phyloP scores from a whole-genome alignment of 2,113 vertebrate genomes.

The Sinocyclocheilus anshuiensis region DNA sequence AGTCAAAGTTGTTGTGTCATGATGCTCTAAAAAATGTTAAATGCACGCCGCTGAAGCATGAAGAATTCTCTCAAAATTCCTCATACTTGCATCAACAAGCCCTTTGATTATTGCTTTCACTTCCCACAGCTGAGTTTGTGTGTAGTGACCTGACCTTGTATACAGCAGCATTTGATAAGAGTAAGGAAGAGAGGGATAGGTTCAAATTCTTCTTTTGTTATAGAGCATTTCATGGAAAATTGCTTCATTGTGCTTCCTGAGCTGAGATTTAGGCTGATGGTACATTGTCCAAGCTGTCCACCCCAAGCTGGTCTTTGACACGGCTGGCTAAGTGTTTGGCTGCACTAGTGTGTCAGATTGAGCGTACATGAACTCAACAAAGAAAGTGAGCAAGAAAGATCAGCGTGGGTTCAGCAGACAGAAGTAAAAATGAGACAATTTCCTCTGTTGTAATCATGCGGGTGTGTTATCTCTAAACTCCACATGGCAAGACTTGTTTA shows the following conservation, averaged over 20 bases:
- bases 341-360: neutral
- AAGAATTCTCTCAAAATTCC: neutral
- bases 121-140: neutral
- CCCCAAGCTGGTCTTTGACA: neutral
- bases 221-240: conserved; percentile 36
- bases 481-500: conserved; percentile 38
- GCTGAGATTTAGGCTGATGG: neutral
- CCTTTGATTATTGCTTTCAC: neutral
- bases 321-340: neutral
- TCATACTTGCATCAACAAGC: conserved; percentile 4
- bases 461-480: conserved; percentile 45
- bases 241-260: conserved; percentile 17
- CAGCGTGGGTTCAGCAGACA: neutral
- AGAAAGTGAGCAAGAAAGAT: neutral
- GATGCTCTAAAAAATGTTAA: neutral
- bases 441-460: conserved; percentile 21
- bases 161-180: neutral
- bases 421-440: neutral
- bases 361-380: neutral
- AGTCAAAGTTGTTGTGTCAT: no score
- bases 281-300: conserved; percentile 6
- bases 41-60: neutral
- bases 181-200: neutral
- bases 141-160: neutral
- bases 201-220: conserved; percentile 42